A percentile compares a stretch with the other conserved stretches of the same genome.
Evolutionary conservation across 2,888 invertebrate genomes (phyloP).

Genomic region (Helleia helle): DNA sequence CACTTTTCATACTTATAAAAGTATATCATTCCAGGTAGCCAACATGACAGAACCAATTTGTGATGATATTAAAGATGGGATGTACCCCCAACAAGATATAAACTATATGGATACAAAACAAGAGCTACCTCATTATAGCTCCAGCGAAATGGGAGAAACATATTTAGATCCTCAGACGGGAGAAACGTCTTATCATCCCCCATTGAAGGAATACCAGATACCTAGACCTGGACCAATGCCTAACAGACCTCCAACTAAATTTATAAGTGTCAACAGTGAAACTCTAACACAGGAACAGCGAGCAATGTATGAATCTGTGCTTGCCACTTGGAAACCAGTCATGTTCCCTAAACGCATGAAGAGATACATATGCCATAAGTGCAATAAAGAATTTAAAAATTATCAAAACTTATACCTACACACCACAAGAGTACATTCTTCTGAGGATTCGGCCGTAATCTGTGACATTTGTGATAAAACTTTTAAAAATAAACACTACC

Average conservation of each 20-base stretch:
- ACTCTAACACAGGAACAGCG: constrained; percentile 50
- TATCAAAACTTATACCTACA: constrained; percentile 60
- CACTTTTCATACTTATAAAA: not conserved
- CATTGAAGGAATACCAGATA: constrained; percentile 16
- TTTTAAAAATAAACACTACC: constrained; percentile 61
- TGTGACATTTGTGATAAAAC: constrained; percentile 60
- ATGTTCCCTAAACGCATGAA: constrained; percentile 47
- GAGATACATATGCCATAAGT: constrained; percentile 54
- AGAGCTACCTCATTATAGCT: not conserved
- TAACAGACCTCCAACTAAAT: constrained; percentile 24
- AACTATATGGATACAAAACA: constrained; percentile 1
- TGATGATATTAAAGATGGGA: not conserved
- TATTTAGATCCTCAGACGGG: constrained; percentile 1
- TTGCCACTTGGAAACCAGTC: constrained; percentile 56
- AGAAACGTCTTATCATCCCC: constrained; percentile 4
- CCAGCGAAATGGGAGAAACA: constrained; percentile 2
- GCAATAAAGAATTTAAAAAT: constrained; percentile 61
- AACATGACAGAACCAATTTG: not conserved
- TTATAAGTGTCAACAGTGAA: constrained; percentile 50
- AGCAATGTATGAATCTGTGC: constrained; percentile 61
- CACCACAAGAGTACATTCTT: constrained; percentile 56
- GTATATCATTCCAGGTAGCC: not conserved
- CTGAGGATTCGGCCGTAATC: constrained; percentile 53
- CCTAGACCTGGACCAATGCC: constrained; percentile 20
- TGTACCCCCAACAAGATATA: not conserved